Base-by-base conservation (phyloP, 2,888 invertebrate genomes). In the Noctua pronuba region DNA sequence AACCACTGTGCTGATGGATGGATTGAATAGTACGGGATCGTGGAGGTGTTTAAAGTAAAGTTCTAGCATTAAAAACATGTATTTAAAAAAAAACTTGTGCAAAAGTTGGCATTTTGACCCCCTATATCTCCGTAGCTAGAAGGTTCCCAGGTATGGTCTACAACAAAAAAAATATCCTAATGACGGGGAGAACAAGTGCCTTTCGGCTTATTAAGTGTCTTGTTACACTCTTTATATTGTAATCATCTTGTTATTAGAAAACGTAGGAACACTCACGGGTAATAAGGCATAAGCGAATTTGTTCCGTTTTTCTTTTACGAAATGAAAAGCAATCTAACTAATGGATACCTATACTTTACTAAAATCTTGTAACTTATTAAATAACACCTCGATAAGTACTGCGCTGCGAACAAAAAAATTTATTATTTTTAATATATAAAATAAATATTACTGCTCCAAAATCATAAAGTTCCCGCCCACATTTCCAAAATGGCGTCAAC, bases 401-500 rank as follows among this genome's bases (percentile, higher is more conserved):
- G 44, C 18, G 10, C 13, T 10, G 28, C 18, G 7, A 75, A 31
- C n/a, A 49, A 75, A 38, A n/a, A 65, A 66, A 67, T 41, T 68
- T 58, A 73, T 58, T 28, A 67, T 13, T 55, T 60, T 52, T 46
- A 52, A 24, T 11, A 8, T 6, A 44, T n/a, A 18, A 38, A 82
- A 55, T 64, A 24, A 24, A 69, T 62, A 60, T 73, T 65, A 46
- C 71, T 62, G 28, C 41, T 60, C 55, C n/a, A 58, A 74, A 79
- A 60, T 58, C 44, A 76, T 60, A 66, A 28, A 72, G 66, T 73
- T 79, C 24, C 83, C 83, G 69, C 79, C 76, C 66, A 85, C 73
- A 65, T 38, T 60, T 69, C 28, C 49, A 84, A 86, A 73, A 77
- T 73, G 86, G 74, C 52, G 60, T 68, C 81, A 49, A 18, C 28